These are phyloP conservation scores for Eulithis prunata DNA, from an alignment of 2,888 invertebrate species.

Conservation along the genomic window DNA sequence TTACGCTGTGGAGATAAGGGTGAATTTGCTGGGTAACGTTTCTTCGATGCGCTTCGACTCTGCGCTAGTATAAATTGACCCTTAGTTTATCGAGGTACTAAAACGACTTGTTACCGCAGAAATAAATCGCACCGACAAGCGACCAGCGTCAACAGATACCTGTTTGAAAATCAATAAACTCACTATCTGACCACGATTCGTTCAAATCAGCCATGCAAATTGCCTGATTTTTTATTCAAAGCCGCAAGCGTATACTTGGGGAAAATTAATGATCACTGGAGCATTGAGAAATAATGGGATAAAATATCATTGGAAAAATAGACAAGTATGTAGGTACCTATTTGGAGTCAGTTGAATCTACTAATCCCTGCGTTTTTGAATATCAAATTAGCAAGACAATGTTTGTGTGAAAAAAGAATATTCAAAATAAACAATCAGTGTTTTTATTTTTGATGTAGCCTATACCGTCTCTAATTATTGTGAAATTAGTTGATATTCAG, in stretches of 20 bases:
- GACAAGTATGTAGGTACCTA: not conserved
- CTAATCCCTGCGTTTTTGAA: not conserved
- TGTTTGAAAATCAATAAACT: constrained; percentile 51
- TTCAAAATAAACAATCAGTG: no score
- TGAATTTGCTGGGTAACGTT: no score
- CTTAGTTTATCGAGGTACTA: constrained; percentile 26
- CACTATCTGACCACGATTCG: constrained; percentile 47
- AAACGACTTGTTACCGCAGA: constrained; percentile 36
- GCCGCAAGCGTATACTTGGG: constrained; percentile 17
- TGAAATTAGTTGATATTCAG: no score
- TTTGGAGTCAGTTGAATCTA: no score
- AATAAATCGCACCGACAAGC: constrained; percentile 35
- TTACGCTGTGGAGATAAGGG: no score
- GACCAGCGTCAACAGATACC: constrained; percentile 37
- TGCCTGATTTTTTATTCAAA: constrained; percentile 55
- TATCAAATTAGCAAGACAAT: not conserved
- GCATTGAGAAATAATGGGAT: not conserved
- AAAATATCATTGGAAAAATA: not conserved
- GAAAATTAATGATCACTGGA: not conserved
- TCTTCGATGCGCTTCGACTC: no score
- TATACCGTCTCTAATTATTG: no score
- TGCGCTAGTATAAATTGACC: no score
- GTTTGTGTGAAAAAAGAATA: no score
- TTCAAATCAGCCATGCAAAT: constrained; percentile 58
- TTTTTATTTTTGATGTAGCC: no score